These are phyloP conservation scores for Clavelina lepadiformis DNA, from an alignment of 23 tunicate genomes.

Conservation along the genomic window DNA sequence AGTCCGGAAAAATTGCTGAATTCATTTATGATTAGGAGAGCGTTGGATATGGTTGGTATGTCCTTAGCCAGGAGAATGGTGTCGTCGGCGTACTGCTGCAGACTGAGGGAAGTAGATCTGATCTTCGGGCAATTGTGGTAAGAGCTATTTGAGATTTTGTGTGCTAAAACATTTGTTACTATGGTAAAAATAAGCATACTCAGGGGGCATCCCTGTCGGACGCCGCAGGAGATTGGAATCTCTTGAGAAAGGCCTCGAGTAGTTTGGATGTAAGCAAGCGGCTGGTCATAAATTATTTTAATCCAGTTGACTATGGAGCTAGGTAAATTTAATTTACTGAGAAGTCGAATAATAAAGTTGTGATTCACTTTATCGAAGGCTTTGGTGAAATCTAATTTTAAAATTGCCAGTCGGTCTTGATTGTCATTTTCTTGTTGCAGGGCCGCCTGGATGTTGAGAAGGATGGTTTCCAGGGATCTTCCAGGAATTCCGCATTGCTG, in stretches of 20 bases:
- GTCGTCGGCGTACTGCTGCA: constrained; percentile 6
- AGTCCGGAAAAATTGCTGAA: no score
- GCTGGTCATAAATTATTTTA: neutral
- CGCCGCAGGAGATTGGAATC: neutral
- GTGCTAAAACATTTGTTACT: neutral
- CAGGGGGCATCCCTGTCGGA: constrained; percentile 4
- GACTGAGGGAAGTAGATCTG: neutral
- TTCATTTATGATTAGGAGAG: no score
- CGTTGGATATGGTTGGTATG: no score
- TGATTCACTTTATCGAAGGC: constrained; percentile 3
- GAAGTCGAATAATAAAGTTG: neutral
- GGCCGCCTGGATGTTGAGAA: no score
- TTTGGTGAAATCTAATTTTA: constrained; percentile 6
- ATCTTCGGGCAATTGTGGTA: neutral
- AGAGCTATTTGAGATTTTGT: neutral
- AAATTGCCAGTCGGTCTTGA: neutral
- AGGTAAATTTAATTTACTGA: neutral
- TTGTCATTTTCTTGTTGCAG: neutral
- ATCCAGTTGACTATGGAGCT: neutral
- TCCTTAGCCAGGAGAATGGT: no score
- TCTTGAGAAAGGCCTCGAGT: neutral
- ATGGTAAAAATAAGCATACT: constrained; percentile 7
- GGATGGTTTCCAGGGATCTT: constrained; percentile 1
- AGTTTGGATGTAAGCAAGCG: neutral
- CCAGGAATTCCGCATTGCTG: constrained; percentile 2